phyloP scores from a whole-genome alignment of 2,797 vertebrate species.

The Anisognathus igniventris region DNA sequence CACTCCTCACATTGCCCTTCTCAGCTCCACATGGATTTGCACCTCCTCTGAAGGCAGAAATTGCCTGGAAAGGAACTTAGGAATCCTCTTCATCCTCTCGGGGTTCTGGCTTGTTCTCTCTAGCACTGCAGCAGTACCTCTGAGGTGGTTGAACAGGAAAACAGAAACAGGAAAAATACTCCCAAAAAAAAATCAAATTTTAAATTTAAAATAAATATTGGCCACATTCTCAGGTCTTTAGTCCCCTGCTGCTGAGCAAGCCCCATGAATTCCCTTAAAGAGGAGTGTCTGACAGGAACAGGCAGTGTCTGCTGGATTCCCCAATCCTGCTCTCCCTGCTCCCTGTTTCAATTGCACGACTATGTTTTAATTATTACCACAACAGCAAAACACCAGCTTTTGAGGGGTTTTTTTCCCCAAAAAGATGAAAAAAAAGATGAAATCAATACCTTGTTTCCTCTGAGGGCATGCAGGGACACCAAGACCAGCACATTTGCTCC shows the following conservation, averaged over 20 bases:
- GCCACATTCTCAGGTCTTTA: background rate
- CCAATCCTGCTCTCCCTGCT: background rate
- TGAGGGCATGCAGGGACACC: background rate
- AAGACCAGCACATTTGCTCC: accelerated
- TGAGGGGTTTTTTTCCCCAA: background rate
- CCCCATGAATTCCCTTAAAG: background rate
- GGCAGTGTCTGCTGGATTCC: background rate
- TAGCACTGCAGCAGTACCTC: accelerated
- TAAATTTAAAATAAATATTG: background rate
- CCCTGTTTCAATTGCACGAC: accelerated
- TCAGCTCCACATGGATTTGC: accelerated
- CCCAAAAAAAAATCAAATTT: background rate
- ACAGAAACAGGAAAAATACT: background rate
- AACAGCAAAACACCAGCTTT: background rate
- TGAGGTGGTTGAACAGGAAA: background rate
- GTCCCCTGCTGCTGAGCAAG: background rate
- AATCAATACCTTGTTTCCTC: background rate
- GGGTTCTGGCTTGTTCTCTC: background rate
- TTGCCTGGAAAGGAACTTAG: background rate
- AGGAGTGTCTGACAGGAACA: background rate
- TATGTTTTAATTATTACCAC: background rate
- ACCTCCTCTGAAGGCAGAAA: accelerated
- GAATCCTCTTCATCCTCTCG: background rate
- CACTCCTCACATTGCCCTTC: background rate
- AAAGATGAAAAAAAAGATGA: background rate